Evolutionary conservation across 2,888 invertebrate genomes (phyloP).

Genomic region (Amphimallon solstitiale): DNA sequence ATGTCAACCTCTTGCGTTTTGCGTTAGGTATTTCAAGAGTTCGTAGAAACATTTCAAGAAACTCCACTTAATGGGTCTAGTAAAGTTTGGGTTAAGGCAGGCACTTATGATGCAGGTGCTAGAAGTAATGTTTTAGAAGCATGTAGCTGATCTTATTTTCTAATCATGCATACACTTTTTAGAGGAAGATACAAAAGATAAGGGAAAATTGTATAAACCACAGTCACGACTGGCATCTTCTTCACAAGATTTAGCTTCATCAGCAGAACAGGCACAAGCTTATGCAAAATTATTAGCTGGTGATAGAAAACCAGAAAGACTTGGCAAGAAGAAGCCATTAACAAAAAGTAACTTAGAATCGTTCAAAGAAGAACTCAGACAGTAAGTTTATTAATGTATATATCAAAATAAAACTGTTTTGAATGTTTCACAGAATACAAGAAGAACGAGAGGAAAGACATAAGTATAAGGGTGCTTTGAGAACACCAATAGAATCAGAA

Average conservation of each 20-base stretch:
- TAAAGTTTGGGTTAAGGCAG: constrained; percentile 98
- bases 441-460: constrained; percentile 97
- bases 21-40: constrained; percentile 90
- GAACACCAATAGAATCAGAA: constrained; percentile 63
- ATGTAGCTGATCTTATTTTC: not conserved
- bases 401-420: not conserved
- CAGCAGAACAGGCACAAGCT: constrained; percentile 75
- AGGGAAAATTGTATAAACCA: constrained; percentile 93
- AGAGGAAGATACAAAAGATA: constrained; percentile 91
- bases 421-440: constrained; percentile 79
- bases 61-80: constrained; percentile 77
- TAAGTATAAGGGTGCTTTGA: constrained; percentile 83
- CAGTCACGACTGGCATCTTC: constrained; percentile 74
- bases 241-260: constrained; percentile 65
- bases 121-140: constrained; percentile 72
- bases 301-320: constrained; percentile 73
- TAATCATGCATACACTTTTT: constrained; percentile 34
- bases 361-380: constrained; percentile 97
- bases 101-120: constrained; percentile 94
- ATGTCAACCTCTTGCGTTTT: constrained; percentile 39
- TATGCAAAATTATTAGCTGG: constrained; percentile 72
- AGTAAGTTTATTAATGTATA: constrained; percentile 68
- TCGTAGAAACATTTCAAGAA: constrained; percentile 96
- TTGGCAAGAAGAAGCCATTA: constrained; percentile 76
- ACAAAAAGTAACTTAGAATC: constrained; percentile 96